Percentiles rank a stretch among this genome's conserved stretches.
phyloP scores from a whole-genome alignment of 2,113 vertebrate genomes.

The Osmerus eperlanus region DNA sequence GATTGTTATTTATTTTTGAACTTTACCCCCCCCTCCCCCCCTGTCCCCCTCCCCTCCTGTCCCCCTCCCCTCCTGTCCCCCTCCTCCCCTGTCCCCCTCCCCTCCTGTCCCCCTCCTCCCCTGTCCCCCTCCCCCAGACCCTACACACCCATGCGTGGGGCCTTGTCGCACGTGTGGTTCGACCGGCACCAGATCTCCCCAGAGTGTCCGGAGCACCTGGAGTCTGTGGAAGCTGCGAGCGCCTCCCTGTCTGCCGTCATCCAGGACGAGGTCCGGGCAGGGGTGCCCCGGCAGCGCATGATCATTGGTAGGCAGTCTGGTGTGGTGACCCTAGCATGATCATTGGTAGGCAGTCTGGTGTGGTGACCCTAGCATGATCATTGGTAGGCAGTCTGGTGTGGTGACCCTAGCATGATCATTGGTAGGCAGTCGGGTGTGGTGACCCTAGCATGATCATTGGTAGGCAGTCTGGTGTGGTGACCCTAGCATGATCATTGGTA shows the following conservation, averaged over 20 bases:
- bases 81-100: too few relatives aligned
- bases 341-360: slow-evolving; percentile 55
- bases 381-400: slow-evolving; percentile 55
- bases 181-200: slow-evolving; percentile 83
- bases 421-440: slow-evolving; percentile 40
- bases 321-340: not conserved
- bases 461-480: too few relatives aligned
- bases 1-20: too few relatives aligned
- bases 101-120: too few relatives aligned
- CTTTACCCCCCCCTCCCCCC: too few relatives aligned
- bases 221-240: slow-evolving; percentile 83
- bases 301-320: slow-evolving; percentile 74
- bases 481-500: too few relatives aligned
- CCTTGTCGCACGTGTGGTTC: slow-evolving; percentile 84
- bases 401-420: slow-evolving; percentile 34
- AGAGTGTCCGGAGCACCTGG: slow-evolving; percentile 81
- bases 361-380: not conserved
- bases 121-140: slow-evolving; percentile 64
- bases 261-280: slow-evolving; percentile 75
- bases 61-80: too few relatives aligned
- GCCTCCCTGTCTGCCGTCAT: slow-evolving; percentile 70
- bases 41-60: too few relatives aligned
- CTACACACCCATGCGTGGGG: slow-evolving; percentile 82
- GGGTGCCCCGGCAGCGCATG: slow-evolving; percentile 80
- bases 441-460: not conserved